Base-by-base conservation (phyloP, 2,888 invertebrate genomes). In the Epinotia brunnichana region DNA sequence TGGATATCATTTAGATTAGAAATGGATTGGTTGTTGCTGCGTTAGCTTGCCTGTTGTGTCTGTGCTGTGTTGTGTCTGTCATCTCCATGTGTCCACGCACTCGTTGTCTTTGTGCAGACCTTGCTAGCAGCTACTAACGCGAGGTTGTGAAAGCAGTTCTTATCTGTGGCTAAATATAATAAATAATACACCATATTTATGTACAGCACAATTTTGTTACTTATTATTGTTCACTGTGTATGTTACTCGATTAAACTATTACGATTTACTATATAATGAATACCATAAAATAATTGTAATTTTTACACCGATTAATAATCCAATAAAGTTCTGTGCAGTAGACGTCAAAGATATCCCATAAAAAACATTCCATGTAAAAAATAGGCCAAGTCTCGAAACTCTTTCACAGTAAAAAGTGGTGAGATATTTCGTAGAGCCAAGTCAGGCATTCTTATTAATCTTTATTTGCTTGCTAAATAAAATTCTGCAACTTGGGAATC, bases 21-120 rank as follows among this genome's bases (percentile, higher is more conserved):
- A 19, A 41, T 70, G 44, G 57, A 51, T 57, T 48, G 35, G 10
- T 21, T 63, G 48, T 57, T 57, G 19, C 62, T 63, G 63, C 48
- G 48, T 57, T 70, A 35, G 70, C 48, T 56, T 56, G 5, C 10
- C 17, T 56, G 17, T 63, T 70, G 44, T 63, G 57, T 35, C 11
- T 29, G 48, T 57, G 48, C 17, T 4, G 56, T 57, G 57, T 24
- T 24, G 21, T 57, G 15, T 57, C 21, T 57, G 41, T 48, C 29
- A 48, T 35, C 59, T 19, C 5, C 59, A 10, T 48, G 24, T 48
- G 44, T 56, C 9, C 35, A 54, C 56, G 17, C 13, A n/a, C 15
- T 17, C 13, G n/a, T 62, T 17, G 17, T 35, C 59, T 48, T 44
- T 62, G 62, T 35, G 17, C 5, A 41, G 17, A 17, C 19, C 21